phyloP scores from a whole-genome alignment of 2,797 vertebrate species.

The Lepilemur septentrionalis region DNA sequence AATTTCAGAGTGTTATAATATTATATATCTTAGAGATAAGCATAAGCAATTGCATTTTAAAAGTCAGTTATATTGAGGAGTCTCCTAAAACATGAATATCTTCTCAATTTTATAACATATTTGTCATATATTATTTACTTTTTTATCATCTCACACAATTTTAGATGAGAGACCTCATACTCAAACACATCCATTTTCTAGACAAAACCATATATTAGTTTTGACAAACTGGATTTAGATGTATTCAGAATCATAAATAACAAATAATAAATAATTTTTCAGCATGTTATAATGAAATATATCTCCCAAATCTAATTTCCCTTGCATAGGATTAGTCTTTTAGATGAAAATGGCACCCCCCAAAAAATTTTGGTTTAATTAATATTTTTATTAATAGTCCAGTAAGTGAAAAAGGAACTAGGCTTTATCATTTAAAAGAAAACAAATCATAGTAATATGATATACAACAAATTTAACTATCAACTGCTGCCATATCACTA shows the following conservation, averaged over 20 bases:
- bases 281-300: not conserved
- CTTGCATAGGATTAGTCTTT: not conserved
- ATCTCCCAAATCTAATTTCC: not conserved
- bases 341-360: not conserved
- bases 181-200: constrained; percentile 8
- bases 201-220: not conserved
- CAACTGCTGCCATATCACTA: not conserved
- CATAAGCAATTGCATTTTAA: not conserved
- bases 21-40: not conserved
- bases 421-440: not conserved
- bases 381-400: constrained; percentile 18
- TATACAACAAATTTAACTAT: not conserved
- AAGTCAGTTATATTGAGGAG: not conserved
- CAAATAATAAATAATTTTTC: constrained; percentile 28
- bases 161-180: not conserved
- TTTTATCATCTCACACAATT: constrained; percentile 9
- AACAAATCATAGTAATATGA: not conserved
- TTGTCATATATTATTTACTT: not conserved
- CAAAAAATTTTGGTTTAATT: constrained; percentile 13
- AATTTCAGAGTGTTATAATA: not conserved
- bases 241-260: constrained; percentile 42
- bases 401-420: not conserved
- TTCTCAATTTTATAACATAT: constrained; percentile 29
- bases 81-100: not conserved
- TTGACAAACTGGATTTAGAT: not conserved